These are phyloP conservation scores for Drosophila macrospina DNA, from an alignment of 2,888 invertebrate species.

Conservation along the genomic window DNA sequence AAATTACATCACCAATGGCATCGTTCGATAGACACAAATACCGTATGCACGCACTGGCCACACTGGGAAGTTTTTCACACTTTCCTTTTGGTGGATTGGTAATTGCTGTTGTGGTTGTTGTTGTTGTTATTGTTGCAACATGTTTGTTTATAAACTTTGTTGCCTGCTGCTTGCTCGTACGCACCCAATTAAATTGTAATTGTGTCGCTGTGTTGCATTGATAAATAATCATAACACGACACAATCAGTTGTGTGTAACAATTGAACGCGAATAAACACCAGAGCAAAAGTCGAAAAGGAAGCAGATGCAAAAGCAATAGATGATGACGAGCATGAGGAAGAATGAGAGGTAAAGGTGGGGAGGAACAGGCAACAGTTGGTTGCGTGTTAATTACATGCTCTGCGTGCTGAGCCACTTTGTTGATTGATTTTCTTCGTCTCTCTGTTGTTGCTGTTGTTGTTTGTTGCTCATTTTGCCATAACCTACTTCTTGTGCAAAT, in stretches of 20 bases:
- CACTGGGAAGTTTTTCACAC: conserved; percentile 40
- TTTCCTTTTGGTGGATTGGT: conserved; percentile 27
- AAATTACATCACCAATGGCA: conserved; percentile 72
- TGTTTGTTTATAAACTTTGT: conserved; percentile 51
- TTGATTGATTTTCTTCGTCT: conserved; percentile 57
- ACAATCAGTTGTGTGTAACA: conserved; percentile 47
- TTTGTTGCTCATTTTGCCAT: conserved; percentile 67
- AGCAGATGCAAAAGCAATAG: background rate
- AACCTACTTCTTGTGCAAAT: conserved; percentile 74
- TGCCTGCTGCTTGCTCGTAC: conserved; percentile 55
- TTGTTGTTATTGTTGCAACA: conserved; percentile 36
- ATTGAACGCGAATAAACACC: conserved; percentile 20
- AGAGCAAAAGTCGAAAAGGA: conserved; percentile 2
- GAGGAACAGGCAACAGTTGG: conserved; percentile 63
- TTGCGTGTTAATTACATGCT: conserved; percentile 66
- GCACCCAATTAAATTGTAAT: conserved; percentile 70
- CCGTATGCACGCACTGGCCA: conserved; percentile 18
- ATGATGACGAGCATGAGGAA: background rate
- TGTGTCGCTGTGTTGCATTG: conserved; percentile 56
- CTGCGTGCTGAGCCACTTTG: conserved; percentile 61
- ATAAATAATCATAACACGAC: conserved; percentile 54
- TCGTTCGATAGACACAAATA: conserved; percentile 43
- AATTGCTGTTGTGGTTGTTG: no score
- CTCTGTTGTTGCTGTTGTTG: conserved; percentile 26
- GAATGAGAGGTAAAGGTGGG: background rate